phyloP scores from a whole-genome alignment of 92 coral and sea anemone species.

The Galaxea fascicularis region DNA sequence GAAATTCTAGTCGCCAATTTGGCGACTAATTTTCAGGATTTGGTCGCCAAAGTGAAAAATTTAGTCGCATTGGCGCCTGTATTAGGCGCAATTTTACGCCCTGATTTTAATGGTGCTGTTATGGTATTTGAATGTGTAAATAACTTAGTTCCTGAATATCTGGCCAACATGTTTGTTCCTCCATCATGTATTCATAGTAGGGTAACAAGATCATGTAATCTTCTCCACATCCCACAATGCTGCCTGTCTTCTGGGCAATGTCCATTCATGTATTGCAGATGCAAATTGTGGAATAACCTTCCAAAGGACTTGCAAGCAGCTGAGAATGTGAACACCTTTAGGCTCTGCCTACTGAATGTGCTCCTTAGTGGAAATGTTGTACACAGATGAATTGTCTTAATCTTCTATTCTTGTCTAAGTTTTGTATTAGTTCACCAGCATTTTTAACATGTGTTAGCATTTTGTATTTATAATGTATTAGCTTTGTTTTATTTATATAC shows the following conservation, averaged over 20 bases:
- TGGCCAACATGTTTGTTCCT: slow-evolving; percentile 2
- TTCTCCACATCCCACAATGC: not conserved
- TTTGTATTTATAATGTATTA: too few relatives aligned
- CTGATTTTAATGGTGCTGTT: too few relatives aligned
- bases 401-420: too few relatives aligned
- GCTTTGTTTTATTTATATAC: too few relatives aligned
- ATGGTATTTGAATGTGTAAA: not conserved
- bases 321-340: not conserved
- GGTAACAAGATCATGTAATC: not conserved
- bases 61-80: too few relatives aligned
- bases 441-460: too few relatives aligned
- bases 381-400: too few relatives aligned
- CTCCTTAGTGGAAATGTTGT: slow-evolving; percentile 11
- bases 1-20: too few relatives aligned
- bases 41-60: too few relatives aligned
- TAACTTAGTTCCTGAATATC: slow-evolving; percentile 10
- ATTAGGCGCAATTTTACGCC: too few relatives aligned
- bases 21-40: too few relatives aligned
- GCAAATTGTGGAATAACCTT: not conserved
- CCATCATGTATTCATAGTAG: not conserved
- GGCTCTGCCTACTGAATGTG: not conserved
- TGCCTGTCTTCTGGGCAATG: slow-evolving; percentile 5
- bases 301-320: not conserved
- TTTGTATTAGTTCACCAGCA: too few relatives aligned
- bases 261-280: not conserved